Evolutionary conservation across 2,888 invertebrate species (phyloP).

Genomic region (Quadroppia sp.): DNA sequence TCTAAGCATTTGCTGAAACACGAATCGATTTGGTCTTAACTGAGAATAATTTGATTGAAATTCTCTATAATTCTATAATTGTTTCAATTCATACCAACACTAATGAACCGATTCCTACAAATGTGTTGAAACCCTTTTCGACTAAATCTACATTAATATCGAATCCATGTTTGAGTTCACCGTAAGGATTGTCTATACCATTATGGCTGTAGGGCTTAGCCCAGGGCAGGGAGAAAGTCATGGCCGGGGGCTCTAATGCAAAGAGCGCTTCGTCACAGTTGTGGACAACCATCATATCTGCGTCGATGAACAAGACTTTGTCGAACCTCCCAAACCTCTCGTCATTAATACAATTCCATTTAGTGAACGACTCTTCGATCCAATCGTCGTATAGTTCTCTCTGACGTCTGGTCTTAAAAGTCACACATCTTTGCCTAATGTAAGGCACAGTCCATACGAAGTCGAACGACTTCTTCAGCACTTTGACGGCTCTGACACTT

Average conservation of each 20-base stretch:
- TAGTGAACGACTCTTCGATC: constrained; percentile 22
- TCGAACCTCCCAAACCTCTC: not conserved
- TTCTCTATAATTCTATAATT: too few relatives aligned
- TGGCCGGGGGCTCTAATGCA: constrained; percentile 17
- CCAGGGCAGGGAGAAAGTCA: constrained; percentile 26
- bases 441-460: constrained; percentile 14
- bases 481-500: not conserved
- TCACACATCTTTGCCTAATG: not conserved
- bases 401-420: not conserved
- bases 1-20: constrained; percentile 22
- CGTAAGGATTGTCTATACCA: constrained; percentile 19
- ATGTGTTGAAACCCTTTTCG: constrained; percentile 4
- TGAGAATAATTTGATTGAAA: too few relatives aligned
- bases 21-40: constrained; percentile 2
- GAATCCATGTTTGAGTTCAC: not conserved
- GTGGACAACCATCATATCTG: constrained; percentile 13
- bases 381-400: constrained; percentile 14
- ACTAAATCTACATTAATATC: not conserved
- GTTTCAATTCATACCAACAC: constrained; percentile 1
- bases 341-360: constrained; percentile 27
- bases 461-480: constrained; percentile 24
- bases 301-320: constrained; percentile 18
- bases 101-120: constrained; percentile 1
- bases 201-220: constrained; percentile 9
- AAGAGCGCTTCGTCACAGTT: constrained; percentile 24